These are phyloP conservation scores for Forbesichthys agassizii DNA, from an alignment of 2,113 vertebrate genomes.

Conservation along the genomic window DNA sequence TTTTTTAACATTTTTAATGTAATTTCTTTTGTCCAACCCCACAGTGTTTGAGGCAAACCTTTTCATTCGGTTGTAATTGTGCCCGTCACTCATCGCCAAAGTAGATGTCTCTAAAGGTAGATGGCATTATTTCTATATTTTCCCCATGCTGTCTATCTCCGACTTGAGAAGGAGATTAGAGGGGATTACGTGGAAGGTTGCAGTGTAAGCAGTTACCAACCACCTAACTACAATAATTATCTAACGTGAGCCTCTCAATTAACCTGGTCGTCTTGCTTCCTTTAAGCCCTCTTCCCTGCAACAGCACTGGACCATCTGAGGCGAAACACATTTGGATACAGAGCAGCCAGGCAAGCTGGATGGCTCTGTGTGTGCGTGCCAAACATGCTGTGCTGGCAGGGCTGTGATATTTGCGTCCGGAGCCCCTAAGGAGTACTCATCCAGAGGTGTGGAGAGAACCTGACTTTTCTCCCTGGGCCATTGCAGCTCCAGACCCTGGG, in stretches of 20 bases:
- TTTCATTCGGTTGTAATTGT: neutral
- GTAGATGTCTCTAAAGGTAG: no score
- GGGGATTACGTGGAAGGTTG: neutral
- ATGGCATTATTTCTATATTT: no score
- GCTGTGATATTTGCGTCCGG: slow-evolving; percentile 63
- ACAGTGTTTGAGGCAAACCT: neutral
- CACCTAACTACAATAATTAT: slow-evolving; percentile 1
- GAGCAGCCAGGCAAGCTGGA: slow-evolving; percentile 10
- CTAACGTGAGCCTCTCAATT: neutral
- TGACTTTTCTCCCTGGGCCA: slow-evolving; percentile 66
- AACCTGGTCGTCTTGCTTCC: neutral
- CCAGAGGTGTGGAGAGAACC: slow-evolving; percentile 56
- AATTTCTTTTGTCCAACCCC: neutral
- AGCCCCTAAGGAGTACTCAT: slow-evolving; percentile 52
- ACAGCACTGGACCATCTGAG: neutral
- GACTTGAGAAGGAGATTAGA: neutral
- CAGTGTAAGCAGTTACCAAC: neutral
- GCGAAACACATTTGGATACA: neutral
- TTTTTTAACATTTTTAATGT: neutral
- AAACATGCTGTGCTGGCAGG: slow-evolving; percentile 50
- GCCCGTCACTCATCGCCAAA: no score
- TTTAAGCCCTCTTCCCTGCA: neutral
- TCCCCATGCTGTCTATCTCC: no score
- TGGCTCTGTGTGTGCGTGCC: slow-evolving; percentile 28
- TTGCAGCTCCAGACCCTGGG: slow-evolving; percentile 52